Evolutionary conservation across 2,113 vertebrate species (phyloP).

Genomic region (Acrocephalus arundinaceus): DNA sequence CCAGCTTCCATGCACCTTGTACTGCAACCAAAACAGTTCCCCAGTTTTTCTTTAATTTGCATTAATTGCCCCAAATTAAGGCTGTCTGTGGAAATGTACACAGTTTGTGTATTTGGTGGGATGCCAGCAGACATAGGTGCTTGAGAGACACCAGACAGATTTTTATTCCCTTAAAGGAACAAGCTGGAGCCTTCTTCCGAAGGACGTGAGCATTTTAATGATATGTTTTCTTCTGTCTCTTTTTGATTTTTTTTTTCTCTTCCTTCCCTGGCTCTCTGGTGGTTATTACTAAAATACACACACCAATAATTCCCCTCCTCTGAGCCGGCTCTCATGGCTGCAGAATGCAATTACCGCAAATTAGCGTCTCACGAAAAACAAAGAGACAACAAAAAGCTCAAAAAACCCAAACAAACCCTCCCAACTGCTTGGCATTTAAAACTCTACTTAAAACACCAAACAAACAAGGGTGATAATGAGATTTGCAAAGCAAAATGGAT

Average conservation of each 20-base stretch:
- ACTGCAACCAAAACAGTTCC: not conserved
- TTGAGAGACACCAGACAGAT: not conserved
- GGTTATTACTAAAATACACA: slow-evolving; percentile 30
- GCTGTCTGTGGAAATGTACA: not conserved
- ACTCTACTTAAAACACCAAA: not conserved
- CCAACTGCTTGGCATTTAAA: not conserved
- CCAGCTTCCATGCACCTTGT: not conserved
- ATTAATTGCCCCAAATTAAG: not conserved
- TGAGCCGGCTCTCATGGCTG: not conserved
- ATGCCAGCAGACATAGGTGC: not conserved
- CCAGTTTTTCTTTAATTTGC: not conserved
- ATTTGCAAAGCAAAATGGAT: not conserved
- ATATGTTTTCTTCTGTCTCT: not conserved
- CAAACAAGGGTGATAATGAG: not conserved
- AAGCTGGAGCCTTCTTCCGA: not conserved
- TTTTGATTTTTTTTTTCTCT: not conserved
- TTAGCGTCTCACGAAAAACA: slow-evolving; percentile 37
- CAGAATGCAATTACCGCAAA: slow-evolving; percentile 45
- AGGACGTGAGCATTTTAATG: slow-evolving; percentile 4
- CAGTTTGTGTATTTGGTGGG: not conserved
- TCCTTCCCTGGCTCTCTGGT: not conserved
- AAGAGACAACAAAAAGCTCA: not conserved
- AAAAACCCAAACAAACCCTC: not conserved
- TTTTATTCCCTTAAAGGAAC: not conserved
- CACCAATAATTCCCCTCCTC: slow-evolving; percentile 28